Percentiles rank a stretch among this genome's conserved stretches.
Evolutionary conservation across 2,888 invertebrate genomes (phyloP).

Genomic region (Pterobdella sp.): DNA sequence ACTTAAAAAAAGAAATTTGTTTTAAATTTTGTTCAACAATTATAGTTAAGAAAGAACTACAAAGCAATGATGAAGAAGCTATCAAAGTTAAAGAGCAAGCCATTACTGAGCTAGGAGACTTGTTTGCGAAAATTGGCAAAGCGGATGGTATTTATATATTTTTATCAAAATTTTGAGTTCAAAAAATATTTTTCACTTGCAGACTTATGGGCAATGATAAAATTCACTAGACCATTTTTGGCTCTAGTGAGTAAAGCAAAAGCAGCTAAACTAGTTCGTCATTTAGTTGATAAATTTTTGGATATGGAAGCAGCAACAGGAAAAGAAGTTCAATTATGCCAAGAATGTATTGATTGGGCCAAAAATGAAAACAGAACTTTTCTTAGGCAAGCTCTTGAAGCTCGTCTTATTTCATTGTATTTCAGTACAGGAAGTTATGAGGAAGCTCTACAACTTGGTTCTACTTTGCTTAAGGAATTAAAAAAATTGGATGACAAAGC

Average conservation of each 20-base stretch:
- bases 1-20: background rate
- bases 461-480: slow-evolving; percentile 80
- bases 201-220: slow-evolving; percentile 67
- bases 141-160: slow-evolving; percentile 60
- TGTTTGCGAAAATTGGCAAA: slow-evolving; percentile 78
- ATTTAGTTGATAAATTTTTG: slow-evolving; percentile 90
- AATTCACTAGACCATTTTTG: slow-evolving; percentile 87
- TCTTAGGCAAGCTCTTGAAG: slow-evolving; percentile 87
- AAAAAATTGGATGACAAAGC: slow-evolving; percentile 99
- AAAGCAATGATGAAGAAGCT: slow-evolving; percentile 66
- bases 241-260: slow-evolving; percentile 94
- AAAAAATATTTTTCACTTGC: slow-evolving; percentile 35
- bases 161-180: background rate
- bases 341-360: slow-evolving; percentile 98
- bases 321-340: slow-evolving; percentile 64
- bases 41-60: slow-evolving; percentile 47
- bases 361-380: slow-evolving; percentile 94
- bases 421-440: slow-evolving; percentile 51
- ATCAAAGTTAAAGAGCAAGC: slow-evolving; percentile 86
- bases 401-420: slow-evolving; percentile 85
- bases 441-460: slow-evolving; percentile 53
- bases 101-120: slow-evolving; percentile 81
- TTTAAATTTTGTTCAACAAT: slow-evolving; percentile 16
- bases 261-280: slow-evolving; percentile 92
- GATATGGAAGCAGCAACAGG: slow-evolving; percentile 93